Conservation (phyloP, 2,113 vertebrate species). For the Hipposideros armiger region DNA sequence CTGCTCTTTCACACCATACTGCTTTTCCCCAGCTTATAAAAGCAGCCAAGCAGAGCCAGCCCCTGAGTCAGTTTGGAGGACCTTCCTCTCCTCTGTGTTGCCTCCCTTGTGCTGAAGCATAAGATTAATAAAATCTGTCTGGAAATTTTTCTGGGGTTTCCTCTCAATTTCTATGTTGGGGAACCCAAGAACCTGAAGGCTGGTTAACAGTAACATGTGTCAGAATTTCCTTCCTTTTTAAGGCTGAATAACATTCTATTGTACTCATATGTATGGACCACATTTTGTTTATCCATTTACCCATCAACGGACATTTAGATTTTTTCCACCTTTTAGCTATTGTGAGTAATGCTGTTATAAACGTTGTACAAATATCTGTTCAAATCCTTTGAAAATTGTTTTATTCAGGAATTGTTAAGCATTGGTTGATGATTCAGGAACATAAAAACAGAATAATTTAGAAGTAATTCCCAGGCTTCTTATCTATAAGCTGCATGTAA, state of each 20-base stretch:
- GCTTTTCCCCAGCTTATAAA: too few species aligned
- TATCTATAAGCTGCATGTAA: background rate
- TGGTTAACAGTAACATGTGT: background rate
- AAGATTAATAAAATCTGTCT: too few species aligned
- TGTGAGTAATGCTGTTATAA: background rate
- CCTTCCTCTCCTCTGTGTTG: too few species aligned
- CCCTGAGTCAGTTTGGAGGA: too few species aligned
- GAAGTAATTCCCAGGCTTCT: background rate
- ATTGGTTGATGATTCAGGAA: background rate
- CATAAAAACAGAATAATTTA: background rate
- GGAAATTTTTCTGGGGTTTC: too few species aligned
- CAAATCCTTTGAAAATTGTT: background rate
- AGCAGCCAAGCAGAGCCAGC: too few species aligned
- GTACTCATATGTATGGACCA: background rate
- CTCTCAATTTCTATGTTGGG: too few species aligned
- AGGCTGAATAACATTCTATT: background rate
- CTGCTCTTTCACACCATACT: too few species aligned
- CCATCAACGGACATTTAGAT: background rate
- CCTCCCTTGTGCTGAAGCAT: too few species aligned
- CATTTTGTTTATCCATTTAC: background rate
- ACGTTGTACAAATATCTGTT: background rate
- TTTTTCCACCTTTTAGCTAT: background rate
- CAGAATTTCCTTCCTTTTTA: background rate
- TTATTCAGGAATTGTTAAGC: background rate
- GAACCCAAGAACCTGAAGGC: too few species aligned